Conservation (phyloP, 2,888 invertebrate species). For the Epirrhoe tristata region DNA sequence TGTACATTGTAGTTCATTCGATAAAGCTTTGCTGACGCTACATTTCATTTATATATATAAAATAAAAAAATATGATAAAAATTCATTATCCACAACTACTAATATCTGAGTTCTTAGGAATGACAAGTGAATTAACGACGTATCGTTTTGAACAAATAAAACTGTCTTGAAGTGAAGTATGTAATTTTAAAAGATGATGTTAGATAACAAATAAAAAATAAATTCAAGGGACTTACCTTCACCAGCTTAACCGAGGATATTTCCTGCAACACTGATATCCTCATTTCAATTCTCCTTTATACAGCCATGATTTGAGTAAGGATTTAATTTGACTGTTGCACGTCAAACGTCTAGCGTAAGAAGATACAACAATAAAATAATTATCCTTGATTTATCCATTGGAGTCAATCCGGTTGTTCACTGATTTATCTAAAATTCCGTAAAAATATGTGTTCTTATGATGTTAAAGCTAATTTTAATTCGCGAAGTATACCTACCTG, state of each 20-base stretch:
- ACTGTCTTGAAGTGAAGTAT: neutral
- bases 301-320: constrained; percentile 15
- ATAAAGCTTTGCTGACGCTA: too few relatives aligned
- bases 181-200: neutral
- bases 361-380: constrained; percentile 2
- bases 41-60: too few relatives aligned
- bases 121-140: too few relatives aligned
- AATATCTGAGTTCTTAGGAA: too few relatives aligned
- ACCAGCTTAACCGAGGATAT: constrained; percentile 12
- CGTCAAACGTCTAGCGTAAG: constrained; percentile 3
- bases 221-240: constrained; percentile 4
- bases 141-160: too few relatives aligned
- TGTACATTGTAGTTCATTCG: too few relatives aligned
- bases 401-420: neutral
- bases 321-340: constrained; percentile 7
- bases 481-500: too few relatives aligned
- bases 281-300: constrained; percentile 14
- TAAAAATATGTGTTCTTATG: too few relatives aligned
- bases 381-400: neutral
- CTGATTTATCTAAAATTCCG: too few relatives aligned
- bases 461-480: too few relatives aligned
- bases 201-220: neutral
- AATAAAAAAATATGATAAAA: too few relatives aligned
- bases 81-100: too few relatives aligned
- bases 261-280: constrained; percentile 16